Percentiles rank a stretch among this genome's conserved stretches.
phyloP scores from a whole-genome alignment of 2,888 invertebrate species.

The Drosophila atripex region DNA sequence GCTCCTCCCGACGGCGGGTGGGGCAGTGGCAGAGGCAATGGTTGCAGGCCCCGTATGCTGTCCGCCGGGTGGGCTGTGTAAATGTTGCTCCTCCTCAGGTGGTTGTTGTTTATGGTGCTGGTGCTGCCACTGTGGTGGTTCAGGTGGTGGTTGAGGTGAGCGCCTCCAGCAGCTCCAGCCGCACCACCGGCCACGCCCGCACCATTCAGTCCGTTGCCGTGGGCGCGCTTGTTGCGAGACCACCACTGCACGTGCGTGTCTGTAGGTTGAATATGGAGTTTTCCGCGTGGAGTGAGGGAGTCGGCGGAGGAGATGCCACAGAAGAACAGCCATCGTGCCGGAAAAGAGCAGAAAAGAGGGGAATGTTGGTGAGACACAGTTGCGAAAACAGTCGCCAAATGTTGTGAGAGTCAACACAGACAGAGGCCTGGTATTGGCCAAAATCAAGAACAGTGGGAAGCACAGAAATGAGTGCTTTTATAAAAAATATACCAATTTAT shows the following conservation, averaged over 20 bases:
- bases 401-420: conserved; percentile 42
- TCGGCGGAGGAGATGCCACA: conserved; percentile 19
- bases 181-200: conserved; percentile 54
- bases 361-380: conserved; percentile 29
- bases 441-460: conserved; percentile 4
- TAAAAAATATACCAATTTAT: not conserved
- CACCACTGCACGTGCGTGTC: conserved; percentile 84
- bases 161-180: conserved; percentile 56
- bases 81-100: conserved; percentile 83
- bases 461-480: not conserved
- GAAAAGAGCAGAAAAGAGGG: conserved; percentile 12
- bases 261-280: conserved; percentile 46
- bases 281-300: conserved; percentile 9
- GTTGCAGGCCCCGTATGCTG: conserved; percentile 82
- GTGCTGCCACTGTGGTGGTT: conserved; percentile 60
- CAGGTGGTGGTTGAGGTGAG: conserved; percentile 34
- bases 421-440: conserved; percentile 18
- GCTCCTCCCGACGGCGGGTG: conserved; percentile 53
- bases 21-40: conserved; percentile 59
- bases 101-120: conserved; percentile 80
- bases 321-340: conserved; percentile 5
- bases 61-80: conserved; percentile 84
- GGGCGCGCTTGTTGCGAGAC: conserved; percentile 83
- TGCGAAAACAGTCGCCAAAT: conserved; percentile 37
- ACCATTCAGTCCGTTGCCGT: conserved; percentile 42